These are phyloP conservation scores for Tokudaia muenninki DNA, from an alignment of 2,797 vertebrate genomes.

Conservation along the genomic window DNA sequence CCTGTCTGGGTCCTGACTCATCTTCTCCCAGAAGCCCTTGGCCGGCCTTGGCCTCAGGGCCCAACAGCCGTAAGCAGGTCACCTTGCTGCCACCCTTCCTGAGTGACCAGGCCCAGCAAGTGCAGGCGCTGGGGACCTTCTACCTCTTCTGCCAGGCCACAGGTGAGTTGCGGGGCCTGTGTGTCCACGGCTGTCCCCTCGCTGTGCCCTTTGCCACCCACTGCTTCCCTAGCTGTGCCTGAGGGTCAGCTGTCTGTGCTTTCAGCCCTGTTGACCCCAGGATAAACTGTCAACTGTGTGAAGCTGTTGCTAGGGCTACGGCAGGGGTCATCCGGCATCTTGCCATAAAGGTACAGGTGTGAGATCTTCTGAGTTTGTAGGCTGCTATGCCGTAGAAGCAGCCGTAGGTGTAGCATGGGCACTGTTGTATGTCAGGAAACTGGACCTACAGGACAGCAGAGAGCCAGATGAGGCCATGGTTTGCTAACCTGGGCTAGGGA, in stretches of 20 bases:
- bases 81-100: conserved; percentile 95
- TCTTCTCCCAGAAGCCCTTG: conserved; percentile 89
- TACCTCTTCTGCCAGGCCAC: conserved; percentile 97
- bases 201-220: not conserved
- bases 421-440: not conserved
- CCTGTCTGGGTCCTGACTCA: conserved; percentile 89
- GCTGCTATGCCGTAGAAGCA: not conserved
- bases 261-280: not conserved
- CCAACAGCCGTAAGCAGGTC: conserved; percentile 88
- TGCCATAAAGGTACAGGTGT: not conserved
- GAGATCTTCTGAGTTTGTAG: not conserved
- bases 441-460: not conserved
- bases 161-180: conserved; percentile 91
- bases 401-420: fast-evolving
- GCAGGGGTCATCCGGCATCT: not conserved
- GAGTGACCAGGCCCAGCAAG: conserved; percentile 95
- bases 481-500: not conserved
- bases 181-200: not conserved
- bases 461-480: not conserved
- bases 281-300: fast-evolving
- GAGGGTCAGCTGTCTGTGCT: not conserved
- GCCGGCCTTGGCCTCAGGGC: conserved; percentile 88
- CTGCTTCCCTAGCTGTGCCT: not conserved
- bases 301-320: not conserved
- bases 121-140: conserved; percentile 92